phyloP scores from a whole-genome alignment of 2,113 vertebrate genomes.

The Diphyllodes magnificus region DNA sequence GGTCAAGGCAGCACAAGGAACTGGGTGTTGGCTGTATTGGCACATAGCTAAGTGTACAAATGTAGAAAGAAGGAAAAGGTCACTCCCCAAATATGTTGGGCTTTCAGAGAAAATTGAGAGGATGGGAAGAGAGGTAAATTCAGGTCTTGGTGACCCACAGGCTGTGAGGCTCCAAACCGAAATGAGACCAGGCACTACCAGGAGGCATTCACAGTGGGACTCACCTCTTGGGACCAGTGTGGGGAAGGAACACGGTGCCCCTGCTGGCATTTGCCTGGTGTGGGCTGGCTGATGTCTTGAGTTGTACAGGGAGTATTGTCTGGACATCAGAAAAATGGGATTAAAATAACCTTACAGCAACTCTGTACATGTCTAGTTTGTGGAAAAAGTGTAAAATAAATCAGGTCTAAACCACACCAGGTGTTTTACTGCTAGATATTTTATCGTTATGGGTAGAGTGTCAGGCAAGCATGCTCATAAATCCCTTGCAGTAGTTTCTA shows the following conservation, averaged over 20 bases:
- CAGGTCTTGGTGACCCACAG: neutral
- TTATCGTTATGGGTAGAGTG: neutral
- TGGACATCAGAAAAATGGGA: neutral
- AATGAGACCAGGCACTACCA: neutral
- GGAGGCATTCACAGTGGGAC: neutral
- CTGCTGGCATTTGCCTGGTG: neutral
- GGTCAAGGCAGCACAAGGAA: neutral
- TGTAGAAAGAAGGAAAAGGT: neutral
- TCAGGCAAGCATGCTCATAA: neutral
- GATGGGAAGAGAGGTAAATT: neutral
- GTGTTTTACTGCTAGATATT: neutral
- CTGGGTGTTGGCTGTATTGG: neutral
- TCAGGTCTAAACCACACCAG: neutral
- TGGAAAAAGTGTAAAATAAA: neutral
- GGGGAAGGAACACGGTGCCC: neutral
- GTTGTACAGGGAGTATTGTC: neutral
- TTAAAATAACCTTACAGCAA: neutral
- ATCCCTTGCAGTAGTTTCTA: neutral
- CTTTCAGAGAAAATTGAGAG: neutral
- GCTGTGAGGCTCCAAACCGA: neutral
- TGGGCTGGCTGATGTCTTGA: neutral
- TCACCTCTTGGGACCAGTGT: no score
- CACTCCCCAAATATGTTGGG: neutral
- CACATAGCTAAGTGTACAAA: neutral
- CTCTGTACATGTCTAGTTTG: neutral